Percentiles rank a stretch among this genome's conserved stretches.
Conservation (phyloP, 1,140 invertebrate species). For the Drosophila tsacasi region DNA sequence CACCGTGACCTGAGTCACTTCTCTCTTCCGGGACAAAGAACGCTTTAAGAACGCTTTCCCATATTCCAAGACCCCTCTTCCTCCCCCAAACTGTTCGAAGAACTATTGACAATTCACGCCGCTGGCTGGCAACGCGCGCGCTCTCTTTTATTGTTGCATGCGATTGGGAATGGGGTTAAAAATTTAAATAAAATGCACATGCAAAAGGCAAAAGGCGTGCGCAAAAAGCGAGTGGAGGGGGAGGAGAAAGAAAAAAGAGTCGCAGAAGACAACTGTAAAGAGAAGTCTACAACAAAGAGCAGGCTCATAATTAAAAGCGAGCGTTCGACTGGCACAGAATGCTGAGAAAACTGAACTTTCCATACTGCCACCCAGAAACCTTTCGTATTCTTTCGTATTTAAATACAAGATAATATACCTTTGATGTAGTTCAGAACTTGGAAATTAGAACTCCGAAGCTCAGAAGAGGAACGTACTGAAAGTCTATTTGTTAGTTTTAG, state of each 20-base stretch:
- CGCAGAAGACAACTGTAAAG: conserved; percentile 53
- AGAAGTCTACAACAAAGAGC: conserved; percentile 50
- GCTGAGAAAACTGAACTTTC: conserved; percentile 49
- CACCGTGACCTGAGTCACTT: conserved; percentile 6
- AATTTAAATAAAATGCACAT: conserved; percentile 82
- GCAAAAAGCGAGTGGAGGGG: neutral
- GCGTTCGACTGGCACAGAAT: conserved; percentile 73
- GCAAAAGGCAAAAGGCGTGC: conserved; percentile 51
- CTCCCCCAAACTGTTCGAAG: conserved; percentile 29
- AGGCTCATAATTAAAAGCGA: conserved; percentile 77
- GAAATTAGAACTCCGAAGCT: neutral
- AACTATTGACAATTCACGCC: conserved; percentile 69
- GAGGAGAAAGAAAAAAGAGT: conserved; percentile 27
- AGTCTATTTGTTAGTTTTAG: neutral
- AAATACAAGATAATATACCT: conserved; percentile 13
- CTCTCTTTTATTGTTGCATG: conserved; percentile 25
- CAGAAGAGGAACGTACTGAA: no score
- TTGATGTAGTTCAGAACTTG: neutral
- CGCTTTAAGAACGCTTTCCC: conserved; percentile 25
- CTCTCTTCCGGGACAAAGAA: conserved; percentile 16
- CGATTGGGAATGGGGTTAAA: conserved; percentile 68
- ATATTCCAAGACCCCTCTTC: neutral
- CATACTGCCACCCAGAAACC: conserved; percentile 21
- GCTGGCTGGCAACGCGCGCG: conserved; percentile 18
- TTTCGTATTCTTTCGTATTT: conserved; percentile 6